A percentile compares a stretch with the other conserved stretches of the same genome.
phyloP scores from a whole-genome alignment of 1,140 invertebrate species.

The Meloidogyne chitwoodi region DNA sequence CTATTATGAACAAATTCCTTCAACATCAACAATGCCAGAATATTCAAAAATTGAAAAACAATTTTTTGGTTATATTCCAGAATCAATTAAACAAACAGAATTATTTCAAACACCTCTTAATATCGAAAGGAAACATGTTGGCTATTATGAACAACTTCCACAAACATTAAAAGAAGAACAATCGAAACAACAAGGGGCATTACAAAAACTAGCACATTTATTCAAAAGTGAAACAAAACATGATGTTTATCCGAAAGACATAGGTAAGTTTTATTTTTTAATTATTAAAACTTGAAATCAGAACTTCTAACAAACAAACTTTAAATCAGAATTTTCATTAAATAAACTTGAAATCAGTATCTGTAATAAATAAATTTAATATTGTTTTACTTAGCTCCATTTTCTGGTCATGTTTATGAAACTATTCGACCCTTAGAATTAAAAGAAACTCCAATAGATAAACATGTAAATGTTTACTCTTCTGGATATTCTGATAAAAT shows the following conservation, averaged over 20 bases:
- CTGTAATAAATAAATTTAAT: not conserved
- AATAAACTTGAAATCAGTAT: not conserved
- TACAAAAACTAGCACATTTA: not conserved
- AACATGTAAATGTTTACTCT: conserved; percentile 20
- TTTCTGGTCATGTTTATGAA: conserved; percentile 16
- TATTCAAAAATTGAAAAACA: not conserved
- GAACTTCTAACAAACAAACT: not conserved
- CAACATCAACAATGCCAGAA: not conserved
- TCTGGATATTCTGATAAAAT: conserved; percentile 21
- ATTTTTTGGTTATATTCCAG: not conserved
- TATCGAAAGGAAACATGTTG: not conserved
- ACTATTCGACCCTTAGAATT: conserved; percentile 17
- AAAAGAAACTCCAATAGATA: not conserved
- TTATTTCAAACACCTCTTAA: not conserved
- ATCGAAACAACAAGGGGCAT: not conserved
- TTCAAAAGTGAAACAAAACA: not conserved
- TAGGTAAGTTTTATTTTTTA: not conserved
- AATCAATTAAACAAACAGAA: not conserved
- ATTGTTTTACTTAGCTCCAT: not conserved
- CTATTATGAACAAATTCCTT: too few relatives aligned
- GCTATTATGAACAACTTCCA: not conserved
- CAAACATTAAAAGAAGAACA: not conserved
- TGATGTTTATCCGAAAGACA: not conserved
- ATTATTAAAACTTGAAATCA: not conserved
- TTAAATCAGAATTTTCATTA: not conserved